Conservation (phyloP, 2,797 vertebrate species). For the Falco biarmicus region DNA sequence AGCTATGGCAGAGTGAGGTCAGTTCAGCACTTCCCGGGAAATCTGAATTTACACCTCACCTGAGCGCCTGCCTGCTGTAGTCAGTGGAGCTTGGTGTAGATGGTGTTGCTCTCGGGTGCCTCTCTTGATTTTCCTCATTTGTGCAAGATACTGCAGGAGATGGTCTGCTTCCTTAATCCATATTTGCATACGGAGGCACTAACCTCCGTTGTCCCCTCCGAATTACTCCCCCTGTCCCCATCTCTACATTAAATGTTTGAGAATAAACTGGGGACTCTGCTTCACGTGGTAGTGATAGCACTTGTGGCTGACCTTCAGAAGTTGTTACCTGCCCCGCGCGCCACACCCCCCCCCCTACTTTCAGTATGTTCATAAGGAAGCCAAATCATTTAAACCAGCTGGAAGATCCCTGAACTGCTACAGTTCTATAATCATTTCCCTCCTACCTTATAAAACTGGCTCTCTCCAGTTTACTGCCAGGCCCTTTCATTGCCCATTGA, state of each 20-base stretch:
- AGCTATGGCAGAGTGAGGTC: background rate
- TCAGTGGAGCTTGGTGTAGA: background rate
- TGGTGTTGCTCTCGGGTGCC: background rate
- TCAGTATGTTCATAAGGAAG: background rate
- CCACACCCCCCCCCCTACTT: no score
- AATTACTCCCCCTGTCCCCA: background rate
- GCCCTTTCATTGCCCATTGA: constrained; percentile 38
- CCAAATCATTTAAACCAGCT: constrained; percentile 49
- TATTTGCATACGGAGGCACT: background rate
- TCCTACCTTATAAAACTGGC: constrained; percentile 56
- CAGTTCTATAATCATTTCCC: constrained; percentile 41
- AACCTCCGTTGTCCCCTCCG: background rate
- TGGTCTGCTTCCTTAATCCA: background rate
- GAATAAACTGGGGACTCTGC: background rate
- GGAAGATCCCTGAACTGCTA: constrained; percentile 26
- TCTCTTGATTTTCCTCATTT: background rate
- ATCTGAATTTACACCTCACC: background rate
- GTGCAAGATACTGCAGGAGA: background rate
- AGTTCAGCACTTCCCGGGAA: background rate
- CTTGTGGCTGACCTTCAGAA: background rate
- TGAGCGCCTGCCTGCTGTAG: accelerated
- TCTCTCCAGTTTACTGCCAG: constrained; percentile 37
- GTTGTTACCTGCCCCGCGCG: background rate
- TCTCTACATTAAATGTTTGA: background rate
- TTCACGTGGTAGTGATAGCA: background rate